Percentiles rank a stretch among this genome's conserved stretches.
Conservation (phyloP, 2,888 invertebrate genomes). For the Phlogophora meticulosa region DNA sequence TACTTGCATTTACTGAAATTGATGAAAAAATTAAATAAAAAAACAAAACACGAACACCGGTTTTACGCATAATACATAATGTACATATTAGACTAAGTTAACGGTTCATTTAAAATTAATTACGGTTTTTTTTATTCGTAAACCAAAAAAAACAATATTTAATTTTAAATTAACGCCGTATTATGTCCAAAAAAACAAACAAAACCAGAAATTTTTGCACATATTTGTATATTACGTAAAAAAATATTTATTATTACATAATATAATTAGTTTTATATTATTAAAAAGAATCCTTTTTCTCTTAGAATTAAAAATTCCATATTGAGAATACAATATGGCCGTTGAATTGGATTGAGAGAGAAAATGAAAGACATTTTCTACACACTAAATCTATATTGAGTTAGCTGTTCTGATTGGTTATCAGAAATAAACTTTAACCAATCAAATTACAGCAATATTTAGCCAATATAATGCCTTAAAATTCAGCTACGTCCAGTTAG, state of each 20-base stretch:
- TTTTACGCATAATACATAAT: slow-evolving; percentile 48
- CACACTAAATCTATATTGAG: too few species aligned
- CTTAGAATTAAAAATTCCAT: slow-evolving; percentile 54
- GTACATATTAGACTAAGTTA: slow-evolving; percentile 53
- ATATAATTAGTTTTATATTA: slow-evolving; percentile 42
- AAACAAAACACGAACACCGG: slow-evolving; percentile 8
- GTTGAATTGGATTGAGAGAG: slow-evolving; percentile 28
- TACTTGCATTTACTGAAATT: slow-evolving; percentile 6
- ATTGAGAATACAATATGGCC: slow-evolving; percentile 35
- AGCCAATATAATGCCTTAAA: neutral
- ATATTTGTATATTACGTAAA: slow-evolving; percentile 63
- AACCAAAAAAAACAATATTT: slow-evolving; percentile 14
- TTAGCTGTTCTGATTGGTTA: too few species aligned
- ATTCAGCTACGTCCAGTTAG: neutral
- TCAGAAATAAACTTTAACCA: too few species aligned
- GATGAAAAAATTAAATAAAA: slow-evolving; percentile 3
- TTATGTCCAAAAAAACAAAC: slow-evolving; percentile 44
- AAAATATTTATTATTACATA: slow-evolving; percentile 65
- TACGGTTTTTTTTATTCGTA: slow-evolving; percentile 15
- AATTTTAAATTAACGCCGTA: slow-evolving; percentile 33
- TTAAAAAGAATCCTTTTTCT: slow-evolving; percentile 43
- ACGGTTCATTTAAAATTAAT: slow-evolving; percentile 32
- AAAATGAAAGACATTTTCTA: too few species aligned
- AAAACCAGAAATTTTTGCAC: slow-evolving; percentile 52
- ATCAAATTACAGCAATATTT: too few species aligned